Conservation (phyloP, 92 coral and sea anemone species). For the Siderastrea siderea region DNA sequence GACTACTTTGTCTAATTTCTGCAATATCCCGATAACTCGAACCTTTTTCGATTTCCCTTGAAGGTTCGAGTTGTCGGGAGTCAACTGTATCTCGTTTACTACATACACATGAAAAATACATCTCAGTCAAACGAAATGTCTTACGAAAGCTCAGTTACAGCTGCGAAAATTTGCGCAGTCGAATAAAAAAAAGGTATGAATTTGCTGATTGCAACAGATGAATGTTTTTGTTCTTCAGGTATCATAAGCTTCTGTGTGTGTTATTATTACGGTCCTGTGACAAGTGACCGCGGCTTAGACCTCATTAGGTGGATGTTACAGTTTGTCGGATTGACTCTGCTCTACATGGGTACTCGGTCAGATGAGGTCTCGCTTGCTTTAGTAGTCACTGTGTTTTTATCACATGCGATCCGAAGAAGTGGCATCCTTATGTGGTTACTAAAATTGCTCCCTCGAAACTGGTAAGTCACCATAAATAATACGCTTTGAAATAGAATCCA, state of each 20-base stretch:
- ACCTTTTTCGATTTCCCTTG: too few species aligned
- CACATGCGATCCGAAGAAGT: slow-evolving; percentile 64
- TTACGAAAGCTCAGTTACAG: too few species aligned
- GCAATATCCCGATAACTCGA: too few species aligned
- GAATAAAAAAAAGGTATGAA: too few species aligned
- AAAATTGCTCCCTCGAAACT: slow-evolving; percentile 63
- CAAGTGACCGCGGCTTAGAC: slow-evolving; percentile 91
- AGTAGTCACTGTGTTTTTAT: slow-evolving; percentile 61
- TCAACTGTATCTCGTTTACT: too few species aligned
- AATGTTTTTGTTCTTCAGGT: slow-evolving; percentile 54
- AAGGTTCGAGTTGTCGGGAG: too few species aligned
- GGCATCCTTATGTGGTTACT: slow-evolving; percentile 17
- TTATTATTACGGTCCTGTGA: slow-evolving; percentile 96
- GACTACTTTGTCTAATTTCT: too few species aligned
- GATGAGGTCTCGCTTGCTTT: slow-evolving; percentile 84
- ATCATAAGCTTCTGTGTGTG: slow-evolving; percentile 88
- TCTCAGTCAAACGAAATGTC: too few species aligned
- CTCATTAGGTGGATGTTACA: slow-evolving; percentile 93
- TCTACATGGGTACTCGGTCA: slow-evolving; percentile 89
- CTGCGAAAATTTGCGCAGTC: too few species aligned
- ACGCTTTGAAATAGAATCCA: background rate
- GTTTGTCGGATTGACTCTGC: slow-evolving; percentile 72
- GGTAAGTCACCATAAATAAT: slow-evolving; percentile 60
- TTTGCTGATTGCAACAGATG: background rate
- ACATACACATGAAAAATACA: too few species aligned